Evolutionary conservation across 2,888 invertebrate species (phyloP).

Genomic region (Erebia aethiops): DNA sequence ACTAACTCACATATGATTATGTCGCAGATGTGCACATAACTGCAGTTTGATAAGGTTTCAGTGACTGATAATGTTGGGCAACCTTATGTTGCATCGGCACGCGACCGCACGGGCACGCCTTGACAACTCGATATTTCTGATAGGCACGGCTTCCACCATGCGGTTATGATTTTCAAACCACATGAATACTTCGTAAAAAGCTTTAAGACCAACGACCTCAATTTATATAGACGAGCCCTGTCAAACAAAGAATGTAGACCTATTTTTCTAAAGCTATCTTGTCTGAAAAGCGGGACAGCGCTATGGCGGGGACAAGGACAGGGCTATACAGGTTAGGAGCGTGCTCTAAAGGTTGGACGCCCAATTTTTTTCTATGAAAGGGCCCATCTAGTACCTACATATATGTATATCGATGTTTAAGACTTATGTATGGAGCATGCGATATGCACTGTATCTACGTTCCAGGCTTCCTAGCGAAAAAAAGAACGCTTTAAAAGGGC

Average conservation of each 20-base stretch:
- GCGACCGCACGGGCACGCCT: conserved; percentile 62
- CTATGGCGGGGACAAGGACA: too few relatives aligned
- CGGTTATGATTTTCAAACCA: conserved; percentile 45
- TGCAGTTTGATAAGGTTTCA: conserved; percentile 62
- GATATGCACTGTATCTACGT: conserved; percentile 14
- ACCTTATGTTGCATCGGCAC: conserved; percentile 69
- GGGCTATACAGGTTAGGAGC: too few relatives aligned
- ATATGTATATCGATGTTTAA: too few relatives aligned
- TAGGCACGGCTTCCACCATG: conserved; percentile 56
- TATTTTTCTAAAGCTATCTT: too few relatives aligned
- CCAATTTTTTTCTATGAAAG: too few relatives aligned
- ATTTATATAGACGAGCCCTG: too few relatives aligned
- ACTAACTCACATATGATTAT: conserved; percentile 35
- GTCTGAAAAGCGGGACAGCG: too few relatives aligned
- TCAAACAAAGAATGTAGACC: too few relatives aligned
- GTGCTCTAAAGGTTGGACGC: too few relatives aligned
- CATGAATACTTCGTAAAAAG: conserved; percentile 23
- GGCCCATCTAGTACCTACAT: too few relatives aligned
- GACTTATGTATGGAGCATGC: conserved; percentile 11
- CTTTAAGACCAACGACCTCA: too few relatives aligned
- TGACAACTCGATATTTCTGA: conserved; percentile 36
- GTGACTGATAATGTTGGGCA: conserved; percentile 45
- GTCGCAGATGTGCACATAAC: conserved; percentile 41
- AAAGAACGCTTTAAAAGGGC: not conserved
- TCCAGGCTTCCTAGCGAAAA: conserved; percentile 6